These are phyloP conservation scores for Samia ricini DNA, from an alignment of 1,140 invertebrate genomes.

Conservation along the genomic window DNA sequence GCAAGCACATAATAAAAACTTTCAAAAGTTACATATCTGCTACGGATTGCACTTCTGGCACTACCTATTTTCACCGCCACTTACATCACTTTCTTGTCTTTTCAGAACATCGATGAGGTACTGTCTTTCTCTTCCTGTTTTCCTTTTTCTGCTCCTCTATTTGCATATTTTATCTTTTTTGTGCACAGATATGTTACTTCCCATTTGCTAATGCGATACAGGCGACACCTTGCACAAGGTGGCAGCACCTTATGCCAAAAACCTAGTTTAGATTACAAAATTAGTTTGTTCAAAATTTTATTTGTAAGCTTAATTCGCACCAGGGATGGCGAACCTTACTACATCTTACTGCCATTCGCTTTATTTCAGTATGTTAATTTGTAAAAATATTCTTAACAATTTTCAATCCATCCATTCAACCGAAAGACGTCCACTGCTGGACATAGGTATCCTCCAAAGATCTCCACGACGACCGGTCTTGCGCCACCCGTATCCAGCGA, in stretches of 20 bases:
- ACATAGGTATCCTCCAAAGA: too few species aligned
- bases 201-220: conserved; percentile 2
- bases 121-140: conserved; percentile 63
- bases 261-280: conserved; percentile 16
- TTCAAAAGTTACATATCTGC: neutral
- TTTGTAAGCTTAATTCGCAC: neutral
- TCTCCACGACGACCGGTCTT: too few species aligned
- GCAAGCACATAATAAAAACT: neutral
- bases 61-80: conserved; percentile 46
- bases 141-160: conserved; percentile 48
- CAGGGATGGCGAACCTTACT: neutral
- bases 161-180: conserved; percentile 51
- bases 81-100: conserved; percentile 73
- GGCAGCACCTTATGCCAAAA: conserved; percentile 14
- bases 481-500: too few species aligned
- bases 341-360: neutral
- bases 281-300: conserved; percentile 19
- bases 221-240: conserved; percentile 11
- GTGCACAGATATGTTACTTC: conserved; percentile 44
- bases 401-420: too few species aligned
- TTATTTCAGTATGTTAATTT: too few species aligned
- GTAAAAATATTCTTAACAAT: too few species aligned
- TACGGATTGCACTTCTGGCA: conserved; percentile 34
- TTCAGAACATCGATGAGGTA: conserved; percentile 77
- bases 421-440: too few species aligned